These are phyloP conservation scores for Cichladusa arquata DNA, from an alignment of 2,113 vertebrate species.

Conservation along the genomic window DNA sequence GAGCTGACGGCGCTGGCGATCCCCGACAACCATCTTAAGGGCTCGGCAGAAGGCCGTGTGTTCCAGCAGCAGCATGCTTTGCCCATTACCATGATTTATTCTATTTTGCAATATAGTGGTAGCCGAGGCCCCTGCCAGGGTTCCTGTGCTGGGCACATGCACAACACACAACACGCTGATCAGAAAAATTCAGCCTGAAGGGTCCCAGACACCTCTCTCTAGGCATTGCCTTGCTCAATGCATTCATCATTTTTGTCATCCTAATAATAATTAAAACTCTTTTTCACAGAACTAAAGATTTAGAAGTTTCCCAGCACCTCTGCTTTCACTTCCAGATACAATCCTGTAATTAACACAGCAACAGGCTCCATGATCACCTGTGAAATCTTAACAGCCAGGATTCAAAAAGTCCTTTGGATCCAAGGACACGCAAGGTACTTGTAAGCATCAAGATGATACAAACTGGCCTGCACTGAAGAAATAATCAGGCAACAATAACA, in stretches of 20 bases:
- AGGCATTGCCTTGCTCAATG: not conserved
- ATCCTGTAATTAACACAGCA: not conserved
- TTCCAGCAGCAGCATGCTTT: not conserved
- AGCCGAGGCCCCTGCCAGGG: conserved; percentile 7
- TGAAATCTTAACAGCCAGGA: not conserved
- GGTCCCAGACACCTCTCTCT: not conserved
- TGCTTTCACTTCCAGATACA: not conserved
- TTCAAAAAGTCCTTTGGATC: not conserved
- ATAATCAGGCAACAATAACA: not conserved
- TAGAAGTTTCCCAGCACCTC: not conserved
- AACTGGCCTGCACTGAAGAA: conserved; percentile 5
- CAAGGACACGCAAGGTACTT: not conserved
- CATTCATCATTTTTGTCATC: not conserved
- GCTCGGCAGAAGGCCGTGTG: not conserved
- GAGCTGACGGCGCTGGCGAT: not conserved
- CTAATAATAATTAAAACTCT: not conserved
- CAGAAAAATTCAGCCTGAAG: not conserved
- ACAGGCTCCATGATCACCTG: not conserved
- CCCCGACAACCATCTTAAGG: not conserved
- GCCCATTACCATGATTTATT: conserved; percentile 14
- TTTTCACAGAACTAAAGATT: not conserved
- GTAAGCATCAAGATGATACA: not conserved
- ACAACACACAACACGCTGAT: not conserved
- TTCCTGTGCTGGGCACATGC: not conserved
- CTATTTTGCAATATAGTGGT: not conserved